These are phyloP conservation scores for Neoarius graeffei DNA, from an alignment of 2,113 vertebrate species.

Conservation along the genomic window DNA sequence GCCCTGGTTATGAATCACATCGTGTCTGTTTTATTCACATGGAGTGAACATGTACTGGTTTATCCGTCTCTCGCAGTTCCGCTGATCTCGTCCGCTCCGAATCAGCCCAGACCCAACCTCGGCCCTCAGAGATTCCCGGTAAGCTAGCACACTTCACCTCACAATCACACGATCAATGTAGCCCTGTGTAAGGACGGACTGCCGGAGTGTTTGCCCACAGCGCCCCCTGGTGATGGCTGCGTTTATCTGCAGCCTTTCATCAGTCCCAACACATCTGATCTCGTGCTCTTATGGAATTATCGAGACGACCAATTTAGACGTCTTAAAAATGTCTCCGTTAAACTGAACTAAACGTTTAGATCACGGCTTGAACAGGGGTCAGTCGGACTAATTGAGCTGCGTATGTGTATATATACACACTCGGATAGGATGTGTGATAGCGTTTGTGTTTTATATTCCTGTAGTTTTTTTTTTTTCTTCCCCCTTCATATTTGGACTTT, in stretches of 20 bases:
- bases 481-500: conserved; percentile 71
- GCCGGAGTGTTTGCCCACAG: neutral
- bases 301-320: neutral
- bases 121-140: conserved; percentile 96
- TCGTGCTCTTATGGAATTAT: neutral
- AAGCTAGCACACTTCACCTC: conserved; percentile 76
- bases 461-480: conserved; percentile 74
- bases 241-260: neutral
- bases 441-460: conserved; percentile 49
- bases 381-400: neutral
- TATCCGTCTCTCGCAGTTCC: conserved; percentile 81
- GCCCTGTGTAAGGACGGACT: too few species aligned
- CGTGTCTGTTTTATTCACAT: too few species aligned
- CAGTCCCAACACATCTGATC: too few species aligned
- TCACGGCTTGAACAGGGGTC: too few species aligned
- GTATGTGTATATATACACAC: neutral
- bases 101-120: conserved; percentile 91
- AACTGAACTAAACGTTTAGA: too few species aligned
- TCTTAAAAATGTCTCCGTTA: neutral
- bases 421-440: conserved; percentile 59
- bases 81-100: conserved; percentile 91
- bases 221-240: neutral
- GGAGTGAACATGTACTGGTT: too few species aligned
- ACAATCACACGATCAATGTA: neutral
- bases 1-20: too few species aligned